Percentiles rank a stretch among this genome's conserved stretches.
Evolutionary conservation across 2,113 vertebrate species (phyloP).

Genomic region (Shinisaurus crocodilurus): DNA sequence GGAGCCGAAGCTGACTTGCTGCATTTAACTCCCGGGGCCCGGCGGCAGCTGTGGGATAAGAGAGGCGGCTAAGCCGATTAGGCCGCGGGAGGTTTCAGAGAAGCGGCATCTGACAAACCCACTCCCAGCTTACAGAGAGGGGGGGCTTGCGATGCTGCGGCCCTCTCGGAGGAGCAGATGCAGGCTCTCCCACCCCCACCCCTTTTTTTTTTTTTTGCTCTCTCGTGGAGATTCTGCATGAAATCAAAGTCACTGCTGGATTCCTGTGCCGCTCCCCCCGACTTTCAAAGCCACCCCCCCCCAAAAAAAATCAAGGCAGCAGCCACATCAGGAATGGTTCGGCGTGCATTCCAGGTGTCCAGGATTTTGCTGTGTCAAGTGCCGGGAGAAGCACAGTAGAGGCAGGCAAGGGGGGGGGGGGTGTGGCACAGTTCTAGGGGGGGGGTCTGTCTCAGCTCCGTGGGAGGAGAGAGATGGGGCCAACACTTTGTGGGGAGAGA

Average conservation of each 20-base stretch:
- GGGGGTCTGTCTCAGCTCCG: too few relatives aligned
- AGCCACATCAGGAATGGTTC: background rate
- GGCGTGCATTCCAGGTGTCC: background rate
- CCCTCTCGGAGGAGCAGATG: background rate
- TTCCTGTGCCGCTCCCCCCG: background rate
- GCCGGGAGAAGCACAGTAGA: too few relatives aligned
- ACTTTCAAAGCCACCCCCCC: background rate
- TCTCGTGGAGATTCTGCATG: background rate
- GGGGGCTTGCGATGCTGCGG: too few relatives aligned
- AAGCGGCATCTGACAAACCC: background rate
- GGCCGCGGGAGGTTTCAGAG: background rate
- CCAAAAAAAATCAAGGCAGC: background rate
- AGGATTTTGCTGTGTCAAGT: background rate
- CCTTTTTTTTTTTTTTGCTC: too few relatives aligned
- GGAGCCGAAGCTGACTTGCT: background rate
- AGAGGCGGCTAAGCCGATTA: background rate
- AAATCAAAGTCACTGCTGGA: background rate
- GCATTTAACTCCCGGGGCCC: background rate
- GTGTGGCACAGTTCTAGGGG: too few relatives aligned
- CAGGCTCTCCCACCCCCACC: rapidly evolving
- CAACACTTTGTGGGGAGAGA: too few relatives aligned
- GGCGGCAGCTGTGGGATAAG: background rate
- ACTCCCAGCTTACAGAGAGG: background rate
- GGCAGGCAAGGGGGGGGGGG: too few relatives aligned
- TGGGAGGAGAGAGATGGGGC: too few relatives aligned